Evolutionary conservation across 2,113 vertebrate genomes (phyloP).

Genomic region (Anhinga anhinga): DNA sequence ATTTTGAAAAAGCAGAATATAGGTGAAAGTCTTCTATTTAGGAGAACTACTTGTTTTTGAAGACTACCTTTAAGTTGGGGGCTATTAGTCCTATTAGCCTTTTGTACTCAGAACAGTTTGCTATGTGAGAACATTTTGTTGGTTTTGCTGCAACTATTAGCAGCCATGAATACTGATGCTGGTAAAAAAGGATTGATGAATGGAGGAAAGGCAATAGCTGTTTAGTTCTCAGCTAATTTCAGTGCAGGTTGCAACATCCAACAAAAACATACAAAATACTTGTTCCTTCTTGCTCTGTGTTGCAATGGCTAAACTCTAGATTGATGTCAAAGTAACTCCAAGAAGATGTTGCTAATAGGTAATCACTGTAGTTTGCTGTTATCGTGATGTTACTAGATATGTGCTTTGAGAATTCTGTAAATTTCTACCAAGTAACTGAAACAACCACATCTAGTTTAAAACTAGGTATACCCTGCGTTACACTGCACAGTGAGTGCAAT

Average conservation of each 20-base stretch:
- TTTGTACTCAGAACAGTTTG: background rate
- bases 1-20: background rate
- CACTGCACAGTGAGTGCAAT: background rate
- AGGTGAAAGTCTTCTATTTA: background rate
- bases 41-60: background rate
- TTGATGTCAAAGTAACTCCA: background rate
- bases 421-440: background rate
- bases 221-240: background rate
- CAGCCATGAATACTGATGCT: background rate
- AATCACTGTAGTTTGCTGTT: rapidly evolving
- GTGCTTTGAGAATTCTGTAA: background rate
- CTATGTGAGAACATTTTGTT: background rate
- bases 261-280: background rate
- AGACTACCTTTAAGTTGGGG: background rate
- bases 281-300: background rate
- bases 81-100: background rate
- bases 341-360: background rate
- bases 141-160: background rate
- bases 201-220: background rate
- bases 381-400: rapidly evolving
- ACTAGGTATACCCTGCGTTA: rapidly evolving
- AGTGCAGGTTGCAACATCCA: background rate
- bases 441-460: background rate
- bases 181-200: background rate
- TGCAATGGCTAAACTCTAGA: background rate